Evolutionary conservation across 2,797 vertebrate genomes (phyloP), one percentile per base, ranked within the genome.

Genomic region (Apogon talboti): DNA sequence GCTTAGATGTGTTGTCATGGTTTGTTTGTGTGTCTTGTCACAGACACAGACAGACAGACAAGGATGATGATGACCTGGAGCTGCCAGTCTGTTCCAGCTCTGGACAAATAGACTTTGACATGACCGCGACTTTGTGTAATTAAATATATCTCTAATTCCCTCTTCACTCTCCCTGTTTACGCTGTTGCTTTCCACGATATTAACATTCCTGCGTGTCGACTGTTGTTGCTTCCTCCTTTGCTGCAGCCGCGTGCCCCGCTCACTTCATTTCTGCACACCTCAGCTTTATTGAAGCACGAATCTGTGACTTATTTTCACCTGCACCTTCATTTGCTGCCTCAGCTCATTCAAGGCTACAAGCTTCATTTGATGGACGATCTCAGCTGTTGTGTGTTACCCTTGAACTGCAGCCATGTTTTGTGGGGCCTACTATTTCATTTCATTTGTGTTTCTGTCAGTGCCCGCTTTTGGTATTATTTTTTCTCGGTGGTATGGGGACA

Each of bases 241-340:
- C 46, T 43, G 13, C 62, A 51, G 53, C 66, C 12, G 13, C 56
- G 65, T 13, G 5, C 28, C 51, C 38, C 19, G 5, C 55, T 83
- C 58, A 15, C 45, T 67, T 54, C 2, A 35, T 83, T 88, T 84
- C 76, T 81, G 85, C 86, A 16, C 40, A 50, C 78, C 74, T 90
- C 89, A 87, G 90, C 90, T 62, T 63, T 77, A 81, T 59, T 43
- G 56, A 73, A 63, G 81, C 79, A 41, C 48, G 19, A 70, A 78
- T 71, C 58, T 53, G 40, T 81, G 85, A 87, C 84, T 81, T 81
- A 87, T 88, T 88, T 79, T 82, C 74, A 84, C 81, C 70, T 52
- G 59, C 74, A 62, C 63, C 73, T 77, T 79, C 55, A 53, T 87
- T 78, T 89, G 91, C 91, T 85, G 79, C 69, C 71, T 92, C 92